phyloP scores from a whole-genome alignment of 2,888 invertebrate species.

The Drosophila nr. fundita region DNA sequence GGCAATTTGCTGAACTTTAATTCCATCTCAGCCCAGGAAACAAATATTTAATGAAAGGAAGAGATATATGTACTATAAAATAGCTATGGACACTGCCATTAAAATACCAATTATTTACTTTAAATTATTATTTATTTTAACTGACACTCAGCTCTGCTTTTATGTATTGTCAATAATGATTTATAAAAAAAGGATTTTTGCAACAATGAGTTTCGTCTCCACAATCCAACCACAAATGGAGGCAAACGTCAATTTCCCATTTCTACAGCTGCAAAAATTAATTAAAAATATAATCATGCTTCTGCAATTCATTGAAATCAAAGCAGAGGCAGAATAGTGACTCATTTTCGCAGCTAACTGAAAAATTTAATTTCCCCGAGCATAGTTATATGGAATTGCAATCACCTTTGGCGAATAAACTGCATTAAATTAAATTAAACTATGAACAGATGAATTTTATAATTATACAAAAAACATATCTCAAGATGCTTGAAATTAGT shows the following conservation, averaged over 20 bases:
- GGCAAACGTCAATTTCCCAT: not conserved
- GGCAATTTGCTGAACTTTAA: not conserved
- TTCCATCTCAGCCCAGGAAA: not conserved
- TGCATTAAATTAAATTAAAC: not conserved
- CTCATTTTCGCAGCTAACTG: not conserved
- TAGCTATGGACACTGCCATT: not conserved
- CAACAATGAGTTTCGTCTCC: not conserved
- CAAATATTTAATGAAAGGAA: not conserved
- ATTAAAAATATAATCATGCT: conserved; percentile 11
- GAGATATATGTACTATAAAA: not conserved
- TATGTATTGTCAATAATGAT: not conserved
- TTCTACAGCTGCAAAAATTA: conserved; percentile 1
- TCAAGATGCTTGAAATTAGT: not conserved
- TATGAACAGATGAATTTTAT: not conserved
- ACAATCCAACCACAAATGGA: not conserved
- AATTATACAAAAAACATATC: not conserved
- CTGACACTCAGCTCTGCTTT: not conserved
- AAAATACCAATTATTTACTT: not conserved
- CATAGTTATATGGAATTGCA: not conserved
- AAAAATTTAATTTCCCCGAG: not conserved
- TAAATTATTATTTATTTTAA: not conserved
- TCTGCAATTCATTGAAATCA: not conserved
- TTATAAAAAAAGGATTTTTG: not conserved
- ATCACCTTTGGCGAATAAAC: not conserved
- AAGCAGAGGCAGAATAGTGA: not conserved